Evolutionary conservation across 2,797 vertebrate species (phyloP).

Genomic region (Choloepus didactylus): DNA sequence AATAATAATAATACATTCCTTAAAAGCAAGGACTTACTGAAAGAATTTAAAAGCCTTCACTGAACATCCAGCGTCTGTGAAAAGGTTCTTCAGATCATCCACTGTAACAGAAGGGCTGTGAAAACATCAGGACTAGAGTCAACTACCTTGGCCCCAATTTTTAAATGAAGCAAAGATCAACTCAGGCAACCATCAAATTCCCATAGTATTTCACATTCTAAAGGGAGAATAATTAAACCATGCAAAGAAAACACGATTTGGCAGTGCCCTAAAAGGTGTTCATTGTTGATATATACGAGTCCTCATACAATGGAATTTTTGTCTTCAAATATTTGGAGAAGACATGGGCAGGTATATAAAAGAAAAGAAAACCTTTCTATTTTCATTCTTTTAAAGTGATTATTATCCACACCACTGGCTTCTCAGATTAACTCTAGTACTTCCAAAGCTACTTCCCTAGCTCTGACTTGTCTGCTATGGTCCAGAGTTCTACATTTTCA

Average conservation of each 20-base stretch:
- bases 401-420: constrained; percentile 35
- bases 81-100: no score
- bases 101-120: constrained; percentile 80
- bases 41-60: no score
- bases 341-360: neutral
- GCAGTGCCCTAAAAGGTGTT: neutral
- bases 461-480: neutral
- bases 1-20: neutral
- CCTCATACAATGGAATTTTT: constrained; percentile 29
- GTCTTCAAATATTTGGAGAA: constrained; percentile 14
- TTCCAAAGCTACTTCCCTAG: constrained; percentile 20
- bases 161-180: constrained; percentile 59
- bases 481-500: neutral
- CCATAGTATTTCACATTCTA: constrained; percentile 39
- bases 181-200: neutral
- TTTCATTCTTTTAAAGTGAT: constrained; percentile 46
- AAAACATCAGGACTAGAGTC: constrained; percentile 49
- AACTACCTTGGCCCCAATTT: constrained; percentile 42
- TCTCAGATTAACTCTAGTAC: constrained; percentile 27
- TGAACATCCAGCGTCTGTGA: no score
- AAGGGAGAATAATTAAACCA: constrained; percentile 33
- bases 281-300: neutral
- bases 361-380: neutral
- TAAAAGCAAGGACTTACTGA: constrained; percentile 88
- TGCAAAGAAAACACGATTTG: constrained; percentile 26